Evolutionary conservation across 2,113 vertebrate species (phyloP).

Genomic region (Megaceryle torquata): DNA sequence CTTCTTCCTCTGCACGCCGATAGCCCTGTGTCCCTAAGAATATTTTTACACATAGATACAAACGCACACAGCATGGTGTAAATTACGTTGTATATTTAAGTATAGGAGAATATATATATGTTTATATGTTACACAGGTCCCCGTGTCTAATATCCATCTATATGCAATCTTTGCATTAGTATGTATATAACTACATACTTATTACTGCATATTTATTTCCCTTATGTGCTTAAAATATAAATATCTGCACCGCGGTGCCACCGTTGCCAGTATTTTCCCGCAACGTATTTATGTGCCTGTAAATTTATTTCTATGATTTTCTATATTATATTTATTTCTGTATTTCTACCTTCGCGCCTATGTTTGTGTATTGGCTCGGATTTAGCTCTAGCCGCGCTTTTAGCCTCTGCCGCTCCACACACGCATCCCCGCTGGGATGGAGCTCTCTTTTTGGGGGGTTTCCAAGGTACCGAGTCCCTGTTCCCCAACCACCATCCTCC

Average conservation of each 20-base stretch:
- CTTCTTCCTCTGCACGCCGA: neutral
- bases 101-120: no score
- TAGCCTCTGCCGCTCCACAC: neutral
- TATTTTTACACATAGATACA: neutral
- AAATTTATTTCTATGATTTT: neutral
- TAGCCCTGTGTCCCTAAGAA: accelerated
- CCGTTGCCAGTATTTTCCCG: accelerated
- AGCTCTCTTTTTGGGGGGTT: neutral
- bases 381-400: neutral
- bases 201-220: neutral
- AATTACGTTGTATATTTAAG: neutral
- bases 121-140: neutral
- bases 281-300: accelerated
- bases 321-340: neutral
- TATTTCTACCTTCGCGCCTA: accelerated
- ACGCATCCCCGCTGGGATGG: no score
- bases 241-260: accelerated
- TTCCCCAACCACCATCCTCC: neutral
- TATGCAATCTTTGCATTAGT: accelerated
- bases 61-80: neutral
- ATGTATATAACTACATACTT: neutral
- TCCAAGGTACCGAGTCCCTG: neutral
- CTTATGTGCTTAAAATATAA: neutral
- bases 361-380: neutral
- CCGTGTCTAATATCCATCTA: accelerated